These are phyloP conservation scores for Drosophila truncata DNA, from an alignment of 1,140 invertebrate species.

Conservation along the genomic window DNA sequence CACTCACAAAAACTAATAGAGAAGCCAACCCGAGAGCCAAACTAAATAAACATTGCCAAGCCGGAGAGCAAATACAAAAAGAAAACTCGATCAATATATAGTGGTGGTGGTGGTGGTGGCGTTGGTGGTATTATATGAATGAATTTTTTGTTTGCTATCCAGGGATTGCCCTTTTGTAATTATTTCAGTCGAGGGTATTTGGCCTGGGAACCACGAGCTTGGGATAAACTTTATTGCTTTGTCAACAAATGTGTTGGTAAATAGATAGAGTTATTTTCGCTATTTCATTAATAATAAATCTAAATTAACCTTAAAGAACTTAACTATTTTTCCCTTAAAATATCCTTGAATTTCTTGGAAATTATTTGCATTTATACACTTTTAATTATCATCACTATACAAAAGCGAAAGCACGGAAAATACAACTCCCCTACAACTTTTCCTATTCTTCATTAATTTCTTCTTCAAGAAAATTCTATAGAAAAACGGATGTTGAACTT, in stretches of 20 bases:
- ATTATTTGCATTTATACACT: no score
- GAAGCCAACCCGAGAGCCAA: slow-evolving; percentile 49
- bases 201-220: neutral
- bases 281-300: no score
- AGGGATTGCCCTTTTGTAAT: slow-evolving; percentile 22
- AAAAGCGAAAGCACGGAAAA: neutral
- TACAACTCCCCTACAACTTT: neutral
- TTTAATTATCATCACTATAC: no score
- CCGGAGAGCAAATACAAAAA: slow-evolving; percentile 37
- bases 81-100: slow-evolving; percentile 31
- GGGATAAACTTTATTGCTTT: slow-evolving; percentile 4
- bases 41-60: slow-evolving; percentile 51
- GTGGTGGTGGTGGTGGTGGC: no score
- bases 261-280: neutral
- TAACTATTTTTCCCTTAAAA: no score
- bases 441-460: neutral
- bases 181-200: slow-evolving; percentile 8
- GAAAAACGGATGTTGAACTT: neutral
- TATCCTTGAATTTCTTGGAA: no score
- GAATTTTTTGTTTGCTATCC: neutral
- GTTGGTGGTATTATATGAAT: slow-evolving; percentile 7
- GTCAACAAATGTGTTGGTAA: slow-evolving; percentile 12
- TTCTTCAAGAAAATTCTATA: neutral
- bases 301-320: no score
- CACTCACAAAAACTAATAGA: slow-evolving; percentile 77